These are phyloP conservation scores for Drosophila anceps DNA, from an alignment of 2,888 invertebrate genomes.

Conservation along the genomic window DNA sequence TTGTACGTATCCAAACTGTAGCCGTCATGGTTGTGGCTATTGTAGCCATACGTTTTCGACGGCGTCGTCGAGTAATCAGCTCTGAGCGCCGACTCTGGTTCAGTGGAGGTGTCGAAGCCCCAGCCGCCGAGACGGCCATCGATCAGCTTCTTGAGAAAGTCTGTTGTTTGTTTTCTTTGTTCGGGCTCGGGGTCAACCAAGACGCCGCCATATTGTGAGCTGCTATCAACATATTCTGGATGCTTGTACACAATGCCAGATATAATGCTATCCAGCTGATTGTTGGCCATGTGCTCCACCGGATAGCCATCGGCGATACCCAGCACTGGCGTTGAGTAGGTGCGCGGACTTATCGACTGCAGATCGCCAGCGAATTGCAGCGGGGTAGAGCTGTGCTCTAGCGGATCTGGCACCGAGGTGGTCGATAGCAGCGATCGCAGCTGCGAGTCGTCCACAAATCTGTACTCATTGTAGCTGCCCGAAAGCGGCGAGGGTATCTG, in stretches of 20 bases:
- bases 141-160: conserved; percentile 76
- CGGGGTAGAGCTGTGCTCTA: conserved; percentile 59
- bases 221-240: conserved; percentile 76
- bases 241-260: conserved; percentile 79
- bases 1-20: conserved; percentile 67
- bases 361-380: conserved; percentile 71
- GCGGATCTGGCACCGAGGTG: conserved; percentile 69
- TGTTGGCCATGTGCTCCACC: conserved; percentile 62
- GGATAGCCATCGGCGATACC: conserved; percentile 60
- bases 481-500: conserved; percentile 55
- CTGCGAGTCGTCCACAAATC: conserved; percentile 77
- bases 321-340: conserved; percentile 25
- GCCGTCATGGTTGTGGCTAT: conserved; percentile 64
- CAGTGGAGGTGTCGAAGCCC: conserved; percentile 62
- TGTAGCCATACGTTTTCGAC: conserved; percentile 65
- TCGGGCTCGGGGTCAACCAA: conserved; percentile 72
- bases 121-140: conserved; percentile 73
- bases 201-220: conserved; percentile 65
- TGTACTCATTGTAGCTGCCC: conserved; percentile 69
- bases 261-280: conserved; percentile 80
- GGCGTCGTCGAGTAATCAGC: conserved; percentile 59
- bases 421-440: conserved; percentile 71
- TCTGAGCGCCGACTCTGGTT: conserved; percentile 52
- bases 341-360: conserved; percentile 41
- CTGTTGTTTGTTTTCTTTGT: conserved; percentile 76